These are phyloP conservation scores for Exaiptasia diaphana DNA, from an alignment of 64 coral and sea anemone genomes.

Conservation along the genomic window DNA sequence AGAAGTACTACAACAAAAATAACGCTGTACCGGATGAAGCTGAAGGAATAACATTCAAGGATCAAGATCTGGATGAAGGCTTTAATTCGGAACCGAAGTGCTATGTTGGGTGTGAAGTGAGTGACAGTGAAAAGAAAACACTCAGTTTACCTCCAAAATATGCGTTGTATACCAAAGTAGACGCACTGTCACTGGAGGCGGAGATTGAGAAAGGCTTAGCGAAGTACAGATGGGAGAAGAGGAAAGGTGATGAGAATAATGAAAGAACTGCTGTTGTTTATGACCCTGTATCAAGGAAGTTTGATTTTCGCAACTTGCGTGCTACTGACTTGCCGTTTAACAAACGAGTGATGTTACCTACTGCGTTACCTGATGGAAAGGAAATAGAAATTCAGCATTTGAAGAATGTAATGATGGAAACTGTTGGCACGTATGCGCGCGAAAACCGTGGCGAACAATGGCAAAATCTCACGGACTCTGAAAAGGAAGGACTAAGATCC, in stretches of 20 bases:
- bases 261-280: neutral
- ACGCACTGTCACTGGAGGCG: neutral
- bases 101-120: conserved; percentile 10
- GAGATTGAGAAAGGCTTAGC: conserved; percentile 52
- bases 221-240: conserved; percentile 11
- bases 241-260: neutral
- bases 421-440: neutral
- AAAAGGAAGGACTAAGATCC: neutral
- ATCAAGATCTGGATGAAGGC: neutral
- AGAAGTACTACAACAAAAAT: too few species aligned
- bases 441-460: neutral
- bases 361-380: neutral
- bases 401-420: neutral
- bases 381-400: conserved; percentile 19
- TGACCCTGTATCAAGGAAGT: neutral
- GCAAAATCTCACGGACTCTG: neutral
- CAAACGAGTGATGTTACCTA: neutral
- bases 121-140: neutral
- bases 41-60: conserved; percentile 39
- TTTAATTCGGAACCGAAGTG: conserved; percentile 9
- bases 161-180: conserved; percentile 14
- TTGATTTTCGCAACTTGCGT: neutral
- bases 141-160: conserved; percentile 56
- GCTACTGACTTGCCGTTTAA: conserved; percentile 20
- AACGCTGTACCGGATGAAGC: neutral